Conservation (phyloP, 2,113 vertebrate genomes). For the Poeciliopsis turrubarensis region DNA sequence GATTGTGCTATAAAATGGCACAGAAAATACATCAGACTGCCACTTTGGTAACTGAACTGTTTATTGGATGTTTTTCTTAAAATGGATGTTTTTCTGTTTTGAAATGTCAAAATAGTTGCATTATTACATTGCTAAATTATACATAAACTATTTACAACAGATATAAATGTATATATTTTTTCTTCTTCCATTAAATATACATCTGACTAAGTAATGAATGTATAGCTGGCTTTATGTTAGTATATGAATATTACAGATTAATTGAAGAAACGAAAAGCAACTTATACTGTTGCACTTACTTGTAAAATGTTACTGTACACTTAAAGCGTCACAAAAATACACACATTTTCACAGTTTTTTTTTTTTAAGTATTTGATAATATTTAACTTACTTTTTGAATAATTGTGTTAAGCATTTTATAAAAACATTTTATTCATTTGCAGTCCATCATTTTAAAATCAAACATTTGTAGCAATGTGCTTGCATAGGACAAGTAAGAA, state of each 20-base stretch:
- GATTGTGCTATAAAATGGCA: too few relatives aligned
- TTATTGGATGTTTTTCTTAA: not conserved
- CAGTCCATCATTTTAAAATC: too few relatives aligned
- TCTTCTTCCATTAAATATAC: not conserved
- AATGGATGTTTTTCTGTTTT: not conserved
- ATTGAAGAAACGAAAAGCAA: not conserved
- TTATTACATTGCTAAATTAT: not conserved
- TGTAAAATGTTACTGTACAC: too few relatives aligned
- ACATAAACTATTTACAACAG: not conserved
- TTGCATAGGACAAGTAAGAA: too few relatives aligned
- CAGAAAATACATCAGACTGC: too few relatives aligned
- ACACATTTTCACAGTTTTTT: not conserved
- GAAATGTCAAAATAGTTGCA: not conserved
- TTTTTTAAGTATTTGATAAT: not conserved
- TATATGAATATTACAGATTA: not conserved
- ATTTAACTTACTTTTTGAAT: too few relatives aligned
- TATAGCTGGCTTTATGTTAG: not conserved
- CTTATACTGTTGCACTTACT: not conserved
- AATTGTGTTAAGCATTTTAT: too few relatives aligned
- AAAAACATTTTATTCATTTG: too few relatives aligned
- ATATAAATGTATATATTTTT: not conserved
- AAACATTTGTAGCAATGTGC: too few relatives aligned
- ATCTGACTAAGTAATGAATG: not conserved
- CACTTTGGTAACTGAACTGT: not conserved
- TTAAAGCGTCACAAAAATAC: not conserved